Percentiles rank a stretch among this genome's conserved stretches.
Evolutionary conservation across 2,888 invertebrate genomes (phyloP).

Genomic region (Protophormia terraenovae): DNA sequence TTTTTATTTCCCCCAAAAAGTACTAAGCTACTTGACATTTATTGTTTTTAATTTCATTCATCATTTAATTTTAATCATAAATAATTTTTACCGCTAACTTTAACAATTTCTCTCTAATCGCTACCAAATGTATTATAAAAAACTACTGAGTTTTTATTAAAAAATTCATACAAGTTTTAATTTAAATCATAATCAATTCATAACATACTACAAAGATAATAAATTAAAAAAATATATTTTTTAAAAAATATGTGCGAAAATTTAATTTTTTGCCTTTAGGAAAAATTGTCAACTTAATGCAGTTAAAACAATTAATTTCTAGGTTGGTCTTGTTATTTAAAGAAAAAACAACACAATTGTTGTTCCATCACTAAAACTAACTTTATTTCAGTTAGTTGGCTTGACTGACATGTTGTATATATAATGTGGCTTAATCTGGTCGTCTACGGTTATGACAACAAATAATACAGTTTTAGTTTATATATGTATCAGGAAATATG

Average conservation of each 20-base stretch:
- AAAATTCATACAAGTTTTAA: constrained; percentile 55
- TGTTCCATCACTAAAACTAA: constrained; percentile 45
- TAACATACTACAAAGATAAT: constrained; percentile 7
- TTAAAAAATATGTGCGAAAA: constrained; percentile 43
- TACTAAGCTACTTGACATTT: no score
- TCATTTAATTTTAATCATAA: neutral
- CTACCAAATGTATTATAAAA: neutral
- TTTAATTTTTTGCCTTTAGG: constrained; percentile 42
- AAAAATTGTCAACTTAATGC: constrained; percentile 65
- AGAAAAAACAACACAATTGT: neutral
- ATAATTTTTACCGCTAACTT: neutral
- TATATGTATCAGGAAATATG: constrained; percentile 52
- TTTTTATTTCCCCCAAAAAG: no score
- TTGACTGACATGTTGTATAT: constrained; percentile 34
- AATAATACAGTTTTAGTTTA: constrained; percentile 26
- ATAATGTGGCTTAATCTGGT: constrained; percentile 34
- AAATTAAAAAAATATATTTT: neutral
- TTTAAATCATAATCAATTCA: constrained; percentile 38
- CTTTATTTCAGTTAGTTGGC: no score
- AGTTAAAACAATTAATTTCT: constrained; percentile 61
- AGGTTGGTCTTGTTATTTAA: constrained; percentile 19
- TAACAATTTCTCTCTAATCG: neutral
- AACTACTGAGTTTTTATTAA: neutral
- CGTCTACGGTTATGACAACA: constrained; percentile 24
- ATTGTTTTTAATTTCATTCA: no score